phyloP scores from a whole-genome alignment of 2,797 vertebrate species.

The Selene dorsalis region DNA sequence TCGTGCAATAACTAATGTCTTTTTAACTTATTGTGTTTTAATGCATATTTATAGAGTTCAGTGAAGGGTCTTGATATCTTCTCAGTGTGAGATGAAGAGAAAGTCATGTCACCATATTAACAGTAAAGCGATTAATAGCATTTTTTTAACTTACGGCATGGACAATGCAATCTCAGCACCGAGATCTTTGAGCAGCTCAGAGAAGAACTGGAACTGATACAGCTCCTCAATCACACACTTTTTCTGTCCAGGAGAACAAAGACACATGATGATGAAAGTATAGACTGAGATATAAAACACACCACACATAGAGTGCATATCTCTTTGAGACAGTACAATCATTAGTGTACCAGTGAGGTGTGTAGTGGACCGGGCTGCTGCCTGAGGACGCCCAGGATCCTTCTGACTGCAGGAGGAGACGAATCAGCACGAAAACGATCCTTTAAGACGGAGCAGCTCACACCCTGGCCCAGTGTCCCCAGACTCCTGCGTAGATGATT shows the following conservation, averaged over 20 bases:
- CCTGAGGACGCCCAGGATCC: constrained; percentile 76
- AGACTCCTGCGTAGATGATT: constrained; percentile 71
- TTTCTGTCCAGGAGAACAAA: constrained; percentile 76
- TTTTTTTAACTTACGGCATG: constrained; percentile 81
- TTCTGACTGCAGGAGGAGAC: constrained; percentile 47
- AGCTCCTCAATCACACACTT: constrained; percentile 80
- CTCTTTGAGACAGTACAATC: not conserved
- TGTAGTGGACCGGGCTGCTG: constrained; percentile 80
- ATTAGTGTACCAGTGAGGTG: constrained; percentile 79
- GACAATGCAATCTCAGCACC: constrained; percentile 82
- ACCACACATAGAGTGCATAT: not conserved
- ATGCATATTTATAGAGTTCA: no score
- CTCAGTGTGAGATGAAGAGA: not conserved
- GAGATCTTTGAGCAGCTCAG: constrained; percentile 78
- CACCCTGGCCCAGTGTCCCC: constrained; percentile 79
- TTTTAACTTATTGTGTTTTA: no score
- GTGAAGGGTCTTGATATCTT: not conserved
- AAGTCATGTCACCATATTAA: not conserved
- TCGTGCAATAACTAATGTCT: no score
- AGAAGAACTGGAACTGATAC: constrained; percentile 79
- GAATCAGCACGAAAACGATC: constrained; percentile 49
- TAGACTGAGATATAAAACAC: no score
- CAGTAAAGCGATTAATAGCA: not conserved
- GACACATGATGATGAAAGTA: not conserved
- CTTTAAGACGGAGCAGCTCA: constrained; percentile 76